phyloP scores from a whole-genome alignment of 2,797 vertebrate genomes.

The Crocodylus rhombifer region DNA sequence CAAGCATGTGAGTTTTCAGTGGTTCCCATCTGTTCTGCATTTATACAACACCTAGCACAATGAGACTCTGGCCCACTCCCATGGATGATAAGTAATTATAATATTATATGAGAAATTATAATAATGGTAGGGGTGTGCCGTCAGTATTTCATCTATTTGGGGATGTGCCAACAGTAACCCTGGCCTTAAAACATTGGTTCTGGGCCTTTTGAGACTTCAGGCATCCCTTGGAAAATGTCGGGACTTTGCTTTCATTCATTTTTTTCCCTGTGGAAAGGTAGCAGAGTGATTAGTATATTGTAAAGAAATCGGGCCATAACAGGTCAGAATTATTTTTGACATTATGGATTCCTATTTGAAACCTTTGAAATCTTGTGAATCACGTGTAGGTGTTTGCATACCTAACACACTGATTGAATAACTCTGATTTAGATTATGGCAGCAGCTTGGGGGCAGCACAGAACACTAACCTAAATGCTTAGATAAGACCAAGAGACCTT shows the following conservation, averaged over 20 bases:
- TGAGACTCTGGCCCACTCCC: not conserved
- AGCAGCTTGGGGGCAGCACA: not conserved
- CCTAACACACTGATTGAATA: too few species aligned
- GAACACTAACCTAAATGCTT: not conserved
- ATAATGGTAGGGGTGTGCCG: not conserved
- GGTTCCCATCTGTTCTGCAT: not conserved
- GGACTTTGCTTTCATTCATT: too few species aligned
- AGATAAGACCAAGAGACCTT: not conserved
- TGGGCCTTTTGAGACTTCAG: too few species aligned
- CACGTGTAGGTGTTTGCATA: too few species aligned
- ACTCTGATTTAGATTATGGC: too few species aligned
- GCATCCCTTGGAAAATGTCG: too few species aligned
- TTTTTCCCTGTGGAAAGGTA: too few species aligned
- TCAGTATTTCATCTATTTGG: not conserved
- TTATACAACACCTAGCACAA: not conserved
- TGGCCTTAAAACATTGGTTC: not conserved
- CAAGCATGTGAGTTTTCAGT: slow-evolving; percentile 24
- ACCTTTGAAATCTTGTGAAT: too few species aligned
- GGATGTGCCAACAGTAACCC: not conserved
- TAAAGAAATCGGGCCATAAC: too few species aligned
- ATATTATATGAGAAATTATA: not conserved
- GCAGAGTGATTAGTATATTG: too few species aligned
- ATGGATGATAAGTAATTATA: not conserved
- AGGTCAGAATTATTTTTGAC: too few species aligned
- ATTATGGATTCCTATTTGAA: too few species aligned